Conservation (phyloP, 2,113 vertebrate genomes). For the Capreolus pygargus region DNA sequence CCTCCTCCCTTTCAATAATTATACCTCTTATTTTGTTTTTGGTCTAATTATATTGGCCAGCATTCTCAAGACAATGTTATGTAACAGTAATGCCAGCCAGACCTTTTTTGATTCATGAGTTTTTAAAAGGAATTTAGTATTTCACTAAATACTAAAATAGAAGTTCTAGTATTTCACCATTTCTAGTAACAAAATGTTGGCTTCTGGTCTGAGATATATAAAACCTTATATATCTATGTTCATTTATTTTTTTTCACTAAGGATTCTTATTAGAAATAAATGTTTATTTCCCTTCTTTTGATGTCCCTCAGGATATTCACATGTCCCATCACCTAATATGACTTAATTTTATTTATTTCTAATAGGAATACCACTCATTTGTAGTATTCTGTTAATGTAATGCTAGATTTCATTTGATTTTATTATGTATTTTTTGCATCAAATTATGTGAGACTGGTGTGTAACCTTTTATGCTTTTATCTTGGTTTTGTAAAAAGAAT, state of each 20-base stretch:
- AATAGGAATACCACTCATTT: background rate
- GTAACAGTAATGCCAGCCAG: background rate
- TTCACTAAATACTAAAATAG: slow-evolving; percentile 38
- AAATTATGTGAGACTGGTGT: background rate
- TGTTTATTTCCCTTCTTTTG: background rate
- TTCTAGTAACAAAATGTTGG: slow-evolving; percentile 33
- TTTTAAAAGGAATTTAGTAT: slow-evolving; percentile 40
- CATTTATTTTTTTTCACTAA: slow-evolving; percentile 18
- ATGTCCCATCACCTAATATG: background rate
- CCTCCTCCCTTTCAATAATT: background rate
- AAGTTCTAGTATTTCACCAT: slow-evolving; percentile 24
- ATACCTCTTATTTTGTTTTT: background rate
- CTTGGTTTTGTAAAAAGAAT: background rate
- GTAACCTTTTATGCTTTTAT: background rate
- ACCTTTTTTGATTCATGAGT: background rate
- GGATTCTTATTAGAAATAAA: background rate
- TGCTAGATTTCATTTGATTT: background rate
- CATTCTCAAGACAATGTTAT: slow-evolving; percentile 14
- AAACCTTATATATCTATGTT: background rate
- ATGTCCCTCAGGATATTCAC: background rate
- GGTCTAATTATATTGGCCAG: background rate
- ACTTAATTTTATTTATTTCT: background rate
- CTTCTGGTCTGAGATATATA: background rate
- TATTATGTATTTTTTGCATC: background rate
- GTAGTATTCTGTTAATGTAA: background rate